A percentile compares a stretch with the other conserved stretches of the same genome.
Conservation (phyloP, 2,113 vertebrate genomes). For the Taurulus bubalis region DNA sequence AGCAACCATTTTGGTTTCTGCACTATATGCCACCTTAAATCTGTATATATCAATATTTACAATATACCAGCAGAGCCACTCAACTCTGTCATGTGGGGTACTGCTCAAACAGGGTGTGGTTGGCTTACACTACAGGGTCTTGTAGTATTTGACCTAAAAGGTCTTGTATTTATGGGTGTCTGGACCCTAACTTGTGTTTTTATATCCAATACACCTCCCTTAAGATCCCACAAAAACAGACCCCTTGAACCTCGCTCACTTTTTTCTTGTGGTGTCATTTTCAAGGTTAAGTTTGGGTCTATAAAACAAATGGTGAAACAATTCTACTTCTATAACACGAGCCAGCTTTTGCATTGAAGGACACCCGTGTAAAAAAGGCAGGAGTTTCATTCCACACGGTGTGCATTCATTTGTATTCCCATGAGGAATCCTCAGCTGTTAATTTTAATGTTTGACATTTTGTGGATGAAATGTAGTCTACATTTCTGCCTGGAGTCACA, state of each 20-base stretch:
- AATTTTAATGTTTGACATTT: constrained; percentile 45
- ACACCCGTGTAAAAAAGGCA: constrained; percentile 32
- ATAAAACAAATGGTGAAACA: constrained; percentile 71
- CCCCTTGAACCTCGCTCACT: constrained; percentile 27
- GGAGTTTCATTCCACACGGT: constrained; percentile 48
- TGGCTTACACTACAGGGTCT: constrained; percentile 33
- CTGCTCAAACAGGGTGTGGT: constrained; percentile 38
- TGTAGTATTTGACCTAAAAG: constrained; percentile 41
- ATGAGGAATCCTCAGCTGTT: constrained; percentile 45
- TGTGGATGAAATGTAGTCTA: constrained; percentile 32
- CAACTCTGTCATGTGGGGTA: constrained; percentile 1
- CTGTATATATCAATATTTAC: constrained; percentile 3
- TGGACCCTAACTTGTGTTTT: constrained; percentile 59
- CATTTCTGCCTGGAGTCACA: constrained; percentile 17
- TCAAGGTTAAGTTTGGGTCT: constrained; percentile 57
- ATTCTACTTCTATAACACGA: constrained; percentile 50
- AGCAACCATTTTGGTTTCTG: neutral
- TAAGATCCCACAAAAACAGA: constrained; percentile 54
- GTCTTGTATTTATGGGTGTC: constrained; percentile 52
- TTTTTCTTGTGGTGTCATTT: constrained; percentile 55
- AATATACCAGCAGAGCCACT: constrained; percentile 18
- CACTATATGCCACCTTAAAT: neutral
- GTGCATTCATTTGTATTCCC: constrained; percentile 54
- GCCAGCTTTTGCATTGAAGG: constrained; percentile 61
- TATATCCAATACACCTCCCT: constrained; percentile 48